These are phyloP conservation scores for Melanerpes formicivorus DNA, from an alignment of 2,113 vertebrate species.

Conservation along the genomic window DNA sequence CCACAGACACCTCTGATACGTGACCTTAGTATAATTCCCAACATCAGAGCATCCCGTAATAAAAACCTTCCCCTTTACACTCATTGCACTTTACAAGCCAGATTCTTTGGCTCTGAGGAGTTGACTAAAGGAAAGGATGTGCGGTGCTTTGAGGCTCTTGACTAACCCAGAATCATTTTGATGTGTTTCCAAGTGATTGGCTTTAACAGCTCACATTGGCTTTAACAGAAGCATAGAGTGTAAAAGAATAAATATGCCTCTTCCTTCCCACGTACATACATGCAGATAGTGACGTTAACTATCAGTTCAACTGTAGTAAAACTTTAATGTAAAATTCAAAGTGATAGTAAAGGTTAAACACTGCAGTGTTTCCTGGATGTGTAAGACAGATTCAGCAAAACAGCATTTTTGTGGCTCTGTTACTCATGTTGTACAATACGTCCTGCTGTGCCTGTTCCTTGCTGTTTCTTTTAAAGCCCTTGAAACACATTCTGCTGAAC, in stretches of 20 bases:
- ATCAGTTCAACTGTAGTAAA: not conserved
- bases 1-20: not conserved
- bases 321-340: conserved; percentile 24
- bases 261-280: not conserved
- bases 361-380: conserved; percentile 29
- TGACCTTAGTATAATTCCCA: not conserved
- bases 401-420: conserved; percentile 62
- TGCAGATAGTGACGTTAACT: not conserved
- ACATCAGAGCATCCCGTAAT: conserved; percentile 37
- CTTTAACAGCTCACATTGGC: not conserved
- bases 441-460: conserved; percentile 58
- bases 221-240: not conserved
- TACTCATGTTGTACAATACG: conserved; percentile 57
- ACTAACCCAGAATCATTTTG: conserved; percentile 38
- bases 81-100: conserved; percentile 28
- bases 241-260: not conserved
- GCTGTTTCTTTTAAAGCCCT: conserved; percentile 60
- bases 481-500: conserved; percentile 42
- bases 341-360: conserved; percentile 42
- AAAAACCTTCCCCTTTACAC: conserved; percentile 47
- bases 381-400: conserved; percentile 59
- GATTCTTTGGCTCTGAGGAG: conserved; percentile 19
- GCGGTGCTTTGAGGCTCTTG: not conserved
- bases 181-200: not conserved
- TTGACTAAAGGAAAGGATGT: conserved; percentile 4